Evolutionary conservation across 2,797 vertebrate genomes (phyloP), one percentile per base, ranked within the genome.

Genomic region (Acanthornis magna): DNA sequence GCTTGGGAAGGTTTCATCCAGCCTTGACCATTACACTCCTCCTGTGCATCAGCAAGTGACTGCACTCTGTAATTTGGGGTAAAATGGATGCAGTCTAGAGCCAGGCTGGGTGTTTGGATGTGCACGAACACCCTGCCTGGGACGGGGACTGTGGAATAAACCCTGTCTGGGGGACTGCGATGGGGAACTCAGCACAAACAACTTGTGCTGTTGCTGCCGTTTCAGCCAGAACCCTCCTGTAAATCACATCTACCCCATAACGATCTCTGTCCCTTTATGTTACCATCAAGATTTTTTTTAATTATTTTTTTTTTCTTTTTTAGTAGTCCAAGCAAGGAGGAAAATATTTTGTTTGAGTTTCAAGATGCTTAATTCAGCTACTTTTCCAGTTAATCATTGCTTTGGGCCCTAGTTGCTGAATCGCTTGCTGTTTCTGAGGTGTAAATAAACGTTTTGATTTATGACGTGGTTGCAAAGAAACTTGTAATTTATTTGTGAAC

Each of bases 401-500:
- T 96, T 96, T 96, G 93, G 95, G 93, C 91, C 95, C 96, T 92
- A 83, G 80, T 96, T 97, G 94, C 96, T 97, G 91, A 97, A 95
- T 54, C 68, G 95, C 95, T 97, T 95, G 96, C 86, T 94, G 95
- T 96, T 96, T 95, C 95, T 92, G 95, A 97, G 96, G 95, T 97
- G 94, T 96, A 98, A 97, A 97, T 97, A 96, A 96, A 97, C 81
- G 23, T 97, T 97, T 97, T 96, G 94, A 97, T 97, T 97, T 97
- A 95, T 94, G 96, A 96, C 23, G 88, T 96, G 91, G 96, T 97
- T 96, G 95, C 95, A 96, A 95, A 97, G 85, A 97, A 97, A 97
- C 95, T 93, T 98, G 96, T 97, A 96, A 97, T 96, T 97, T 98
- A 95, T 97, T 97, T 98, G 97, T 97, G 96, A 97, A 96, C 96